These are phyloP conservation scores for Rotaria macrura DNA, from an alignment of 2,888 invertebrate species.

Conservation along the genomic window DNA sequence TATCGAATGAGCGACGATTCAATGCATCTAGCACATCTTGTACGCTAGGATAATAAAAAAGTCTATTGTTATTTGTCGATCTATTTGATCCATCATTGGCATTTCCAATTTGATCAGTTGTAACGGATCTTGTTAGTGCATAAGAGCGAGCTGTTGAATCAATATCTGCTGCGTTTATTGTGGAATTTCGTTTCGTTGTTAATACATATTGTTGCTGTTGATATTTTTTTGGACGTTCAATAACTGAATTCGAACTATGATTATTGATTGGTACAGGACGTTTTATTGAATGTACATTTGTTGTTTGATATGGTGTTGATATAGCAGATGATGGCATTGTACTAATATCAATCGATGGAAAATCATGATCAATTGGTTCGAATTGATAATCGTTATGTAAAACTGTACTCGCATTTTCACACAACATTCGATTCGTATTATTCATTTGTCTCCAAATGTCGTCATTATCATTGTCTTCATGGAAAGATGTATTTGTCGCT, in stretches of 20 bases:
- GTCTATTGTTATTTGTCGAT: background rate
- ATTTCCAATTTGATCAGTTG: background rate
- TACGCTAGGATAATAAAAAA: slow-evolving; percentile 13
- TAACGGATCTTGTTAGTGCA: background rate
- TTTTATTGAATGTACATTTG: background rate
- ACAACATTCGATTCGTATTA: background rate
- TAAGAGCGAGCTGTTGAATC: background rate
- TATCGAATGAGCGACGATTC: slow-evolving; percentile 7
- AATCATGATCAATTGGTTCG: slow-evolving; percentile 17
- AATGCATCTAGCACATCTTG: slow-evolving; percentile 14
- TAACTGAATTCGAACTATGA: background rate
- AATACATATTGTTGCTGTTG: background rate
- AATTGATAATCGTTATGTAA: slow-evolving; percentile 17
- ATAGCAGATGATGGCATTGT: background rate
- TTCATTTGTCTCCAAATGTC: background rate
- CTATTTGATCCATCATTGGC: background rate
- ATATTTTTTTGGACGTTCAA: background rate
- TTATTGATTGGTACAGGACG: background rate
- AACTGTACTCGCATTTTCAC: background rate
- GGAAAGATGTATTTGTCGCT: background rate
- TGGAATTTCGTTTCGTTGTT: background rate
- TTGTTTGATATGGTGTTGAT: background rate
- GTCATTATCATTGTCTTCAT: background rate
- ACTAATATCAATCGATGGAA: background rate
- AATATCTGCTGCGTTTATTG: background rate